phyloP scores from a whole-genome alignment of 2,113 vertebrate genomes.

The Tonatia bakeri region DNA sequence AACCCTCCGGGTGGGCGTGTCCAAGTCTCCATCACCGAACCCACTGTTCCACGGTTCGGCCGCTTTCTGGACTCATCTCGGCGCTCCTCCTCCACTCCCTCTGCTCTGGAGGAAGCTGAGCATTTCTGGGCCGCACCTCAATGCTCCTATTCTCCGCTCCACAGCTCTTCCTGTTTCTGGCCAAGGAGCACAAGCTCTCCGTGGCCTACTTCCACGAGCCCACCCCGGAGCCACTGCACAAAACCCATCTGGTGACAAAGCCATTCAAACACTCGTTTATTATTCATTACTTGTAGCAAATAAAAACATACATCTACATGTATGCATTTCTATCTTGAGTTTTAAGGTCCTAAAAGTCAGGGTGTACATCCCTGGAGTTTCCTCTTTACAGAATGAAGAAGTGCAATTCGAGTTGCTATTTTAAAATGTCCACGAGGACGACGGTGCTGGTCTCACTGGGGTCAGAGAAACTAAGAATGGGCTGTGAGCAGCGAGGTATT shows the following conservation, averaged over 20 bases:
- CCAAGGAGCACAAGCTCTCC: not conserved
- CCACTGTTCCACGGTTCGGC: not conserved
- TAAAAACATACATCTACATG: not conserved
- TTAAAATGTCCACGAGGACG: not conserved
- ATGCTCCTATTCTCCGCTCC: not conserved
- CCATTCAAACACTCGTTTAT: not conserved
- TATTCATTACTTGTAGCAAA: not conserved
- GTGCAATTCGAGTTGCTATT: not conserved
- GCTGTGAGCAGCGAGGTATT: not conserved
- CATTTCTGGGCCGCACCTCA: not conserved
- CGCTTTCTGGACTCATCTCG: not conserved
- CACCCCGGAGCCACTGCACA: not conserved
- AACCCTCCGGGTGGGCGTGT: not conserved
- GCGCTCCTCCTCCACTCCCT: not conserved
- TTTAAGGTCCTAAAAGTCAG: conserved; percentile 2
- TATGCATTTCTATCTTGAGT: not conserved
- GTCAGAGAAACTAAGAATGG: not conserved
- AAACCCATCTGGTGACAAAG: not conserved
- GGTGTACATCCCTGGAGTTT: not conserved
- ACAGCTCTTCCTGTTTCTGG: not conserved
- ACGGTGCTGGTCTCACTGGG: not conserved
- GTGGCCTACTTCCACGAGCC: not conserved
- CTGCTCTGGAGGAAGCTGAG: not conserved
- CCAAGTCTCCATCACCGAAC: not conserved
- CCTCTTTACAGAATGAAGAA: not conserved